Conservation (phyloP, 2,113 vertebrate genomes). For the Narcine bancroftii region DNA sequence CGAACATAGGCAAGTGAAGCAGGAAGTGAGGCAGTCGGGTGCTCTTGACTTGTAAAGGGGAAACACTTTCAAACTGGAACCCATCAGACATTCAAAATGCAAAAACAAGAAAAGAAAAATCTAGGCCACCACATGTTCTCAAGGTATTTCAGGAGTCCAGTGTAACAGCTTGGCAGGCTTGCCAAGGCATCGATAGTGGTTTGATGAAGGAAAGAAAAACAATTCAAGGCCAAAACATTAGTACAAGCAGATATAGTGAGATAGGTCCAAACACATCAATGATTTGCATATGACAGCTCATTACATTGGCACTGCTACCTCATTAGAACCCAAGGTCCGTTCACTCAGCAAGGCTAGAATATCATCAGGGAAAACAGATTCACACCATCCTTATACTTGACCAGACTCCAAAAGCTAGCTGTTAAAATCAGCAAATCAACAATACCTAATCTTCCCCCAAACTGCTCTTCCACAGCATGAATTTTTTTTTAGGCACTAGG, state of each 20-base stretch:
- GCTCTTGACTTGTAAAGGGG: constrained; percentile 36
- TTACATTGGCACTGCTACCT: neutral
- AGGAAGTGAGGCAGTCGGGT: constrained; percentile 16
- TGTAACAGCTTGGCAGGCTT: constrained; percentile 28
- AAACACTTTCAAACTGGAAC: constrained; percentile 38
- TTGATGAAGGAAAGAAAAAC: constrained; percentile 23
- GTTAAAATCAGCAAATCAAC: neutral
- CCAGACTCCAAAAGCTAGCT: neutral
- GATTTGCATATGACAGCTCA: neutral
- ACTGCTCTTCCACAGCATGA: neutral
- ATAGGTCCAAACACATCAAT: neutral
- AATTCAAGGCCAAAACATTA: neutral
- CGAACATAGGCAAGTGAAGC: constrained; percentile 3
- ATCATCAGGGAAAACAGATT: neutral
- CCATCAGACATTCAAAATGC: neutral
- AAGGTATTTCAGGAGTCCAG: constrained; percentile 20
- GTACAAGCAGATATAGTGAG: neutral
- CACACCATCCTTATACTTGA: neutral
- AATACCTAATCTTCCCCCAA: constrained; percentile 26
- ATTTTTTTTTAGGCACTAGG: constrained; percentile 25
- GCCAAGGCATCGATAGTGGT: constrained; percentile 30
- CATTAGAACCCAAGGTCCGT: neutral
- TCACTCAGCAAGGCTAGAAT: neutral
- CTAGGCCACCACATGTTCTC: neutral
- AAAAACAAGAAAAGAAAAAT: neutral